Evolutionary conservation across 2,888 invertebrate genomes (phyloP), one percentile per base, ranked within the genome.

Genomic region (Euphydryas editha): DNA sequence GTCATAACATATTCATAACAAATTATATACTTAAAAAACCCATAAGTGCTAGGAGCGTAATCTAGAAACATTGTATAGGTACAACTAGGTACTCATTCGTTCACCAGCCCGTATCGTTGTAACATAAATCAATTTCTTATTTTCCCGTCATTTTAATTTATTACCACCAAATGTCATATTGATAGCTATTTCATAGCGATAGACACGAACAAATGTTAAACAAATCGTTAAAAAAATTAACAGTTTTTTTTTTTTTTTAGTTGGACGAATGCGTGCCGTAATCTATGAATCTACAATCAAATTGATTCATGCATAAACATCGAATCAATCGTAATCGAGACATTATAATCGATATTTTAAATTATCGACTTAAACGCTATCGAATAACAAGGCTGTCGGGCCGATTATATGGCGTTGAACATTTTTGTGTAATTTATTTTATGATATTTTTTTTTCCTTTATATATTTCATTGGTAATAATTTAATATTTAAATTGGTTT

Each of bases 301-400:
- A 46, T 68, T 68, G 67, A 68, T 72, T 75, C 72, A 78, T 80
- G 77, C 81, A 81, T 82, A 81, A 78, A 78, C 72, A 77, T 70
- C 62, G 67, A 67, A 62, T 62, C 58, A 67, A 62, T 62, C 58
- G 62, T 65, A 72, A 73, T 75, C 74, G 71, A 75, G 72, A 69
- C 66, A 65, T 73, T 69, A 73, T 71, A 75, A 55, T 75, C 71
- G 73, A 74, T 72, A 73, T 67, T 67, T 71, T 67, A 70, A 71
- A 75, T 75, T 73, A 71, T 51, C 60, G 57, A 58, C 62, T 66
- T 62, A 58, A 30, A 64, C 37, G 21, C 54, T 46, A 47, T 62
- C 17, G 42, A 15, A 58, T 57, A 57, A 66, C 62, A 49, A 65
- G 37, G 57, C 37, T 56, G 58, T 57, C 49, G 59, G 62, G 57